These are phyloP conservation scores for Drosophila virilis DNA, from an alignment of 1,140 invertebrate genomes.

Conservation along the genomic window DNA sequence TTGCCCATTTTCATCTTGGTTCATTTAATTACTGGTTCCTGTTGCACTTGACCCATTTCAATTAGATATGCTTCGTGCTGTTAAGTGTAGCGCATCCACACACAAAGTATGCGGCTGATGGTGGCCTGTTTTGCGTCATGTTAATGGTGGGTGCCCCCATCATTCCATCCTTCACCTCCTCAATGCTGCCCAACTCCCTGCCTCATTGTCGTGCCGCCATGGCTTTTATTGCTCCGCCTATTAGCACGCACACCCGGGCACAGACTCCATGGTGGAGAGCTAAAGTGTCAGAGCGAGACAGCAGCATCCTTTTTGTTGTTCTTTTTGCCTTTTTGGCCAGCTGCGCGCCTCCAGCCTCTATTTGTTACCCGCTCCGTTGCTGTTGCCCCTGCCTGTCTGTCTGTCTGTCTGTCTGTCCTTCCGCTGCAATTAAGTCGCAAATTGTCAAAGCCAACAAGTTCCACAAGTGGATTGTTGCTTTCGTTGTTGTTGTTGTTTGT, in stretches of 20 bases:
- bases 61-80: constrained; percentile 2
- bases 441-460: constrained; percentile 73
- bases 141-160: constrained; percentile 9
- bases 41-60: constrained; percentile 14
- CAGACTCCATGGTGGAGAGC: constrained; percentile 3
- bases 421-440: constrained; percentile 74
- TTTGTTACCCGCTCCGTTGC: not conserved
- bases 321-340: constrained; percentile 15
- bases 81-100: constrained; percentile 28
- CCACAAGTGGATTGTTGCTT: constrained; percentile 66
- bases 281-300: constrained; percentile 9
- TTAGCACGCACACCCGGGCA: constrained; percentile 58
- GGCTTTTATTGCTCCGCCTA: constrained; percentile 79
- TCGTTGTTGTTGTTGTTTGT: constrained; percentile 16
- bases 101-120: constrained; percentile 19
- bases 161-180: not conserved
- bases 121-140: constrained; percentile 58
- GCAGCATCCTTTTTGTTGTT: constrained; percentile 49
- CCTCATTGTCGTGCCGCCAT: constrained; percentile 17
- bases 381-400: not conserved
- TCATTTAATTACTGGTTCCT: constrained; percentile 11
- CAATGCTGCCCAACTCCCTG: not conserved
- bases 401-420: constrained; percentile 16
- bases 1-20: not conserved
- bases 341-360: not conserved